Conservation (phyloP, 2,797 vertebrate genomes). For the Momotus momota region DNA sequence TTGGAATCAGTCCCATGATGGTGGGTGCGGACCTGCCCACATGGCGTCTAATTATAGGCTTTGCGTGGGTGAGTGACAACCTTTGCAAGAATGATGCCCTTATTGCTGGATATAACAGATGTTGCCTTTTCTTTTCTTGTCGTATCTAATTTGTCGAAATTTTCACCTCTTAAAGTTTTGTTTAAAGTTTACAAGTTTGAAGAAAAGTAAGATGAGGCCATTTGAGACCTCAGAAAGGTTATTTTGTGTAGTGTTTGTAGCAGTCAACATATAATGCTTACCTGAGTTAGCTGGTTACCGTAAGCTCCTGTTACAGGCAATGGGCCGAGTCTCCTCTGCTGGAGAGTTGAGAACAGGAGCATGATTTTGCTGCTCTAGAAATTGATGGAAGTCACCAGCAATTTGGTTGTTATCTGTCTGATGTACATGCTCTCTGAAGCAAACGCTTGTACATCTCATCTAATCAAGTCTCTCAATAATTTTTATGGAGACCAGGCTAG, state of each 20-base stretch:
- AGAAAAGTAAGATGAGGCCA: neutral
- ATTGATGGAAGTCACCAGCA: neutral
- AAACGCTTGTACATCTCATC: neutral
- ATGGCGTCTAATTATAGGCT: conserved; percentile 22
- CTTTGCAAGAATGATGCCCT: conserved; percentile 15
- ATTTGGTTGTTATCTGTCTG: neutral
- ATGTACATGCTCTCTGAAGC: rapidly evolving
- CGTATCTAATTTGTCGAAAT: neutral
- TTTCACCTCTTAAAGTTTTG: neutral
- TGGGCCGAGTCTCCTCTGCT: neutral
- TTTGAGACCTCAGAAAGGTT: neutral
- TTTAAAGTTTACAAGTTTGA: neutral
- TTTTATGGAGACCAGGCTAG: neutral
- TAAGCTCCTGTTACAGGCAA: neutral
- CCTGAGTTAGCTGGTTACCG: neutral
- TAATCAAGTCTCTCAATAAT: neutral
- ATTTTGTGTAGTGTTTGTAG: rapidly evolving
- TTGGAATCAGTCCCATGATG: neutral
- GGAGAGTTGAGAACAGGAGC: neutral
- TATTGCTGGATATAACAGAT: neutral
- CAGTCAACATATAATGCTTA: rapidly evolving
- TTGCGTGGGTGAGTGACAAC: conserved; percentile 32
- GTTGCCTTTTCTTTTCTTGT: neutral
- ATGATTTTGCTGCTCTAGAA: neutral
- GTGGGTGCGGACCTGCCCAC: conserved; percentile 61